Conservation (phyloP, 30 jellyfish, hydroid and myxozoan genomes). For the Phacellophora camtschatica region DNA sequence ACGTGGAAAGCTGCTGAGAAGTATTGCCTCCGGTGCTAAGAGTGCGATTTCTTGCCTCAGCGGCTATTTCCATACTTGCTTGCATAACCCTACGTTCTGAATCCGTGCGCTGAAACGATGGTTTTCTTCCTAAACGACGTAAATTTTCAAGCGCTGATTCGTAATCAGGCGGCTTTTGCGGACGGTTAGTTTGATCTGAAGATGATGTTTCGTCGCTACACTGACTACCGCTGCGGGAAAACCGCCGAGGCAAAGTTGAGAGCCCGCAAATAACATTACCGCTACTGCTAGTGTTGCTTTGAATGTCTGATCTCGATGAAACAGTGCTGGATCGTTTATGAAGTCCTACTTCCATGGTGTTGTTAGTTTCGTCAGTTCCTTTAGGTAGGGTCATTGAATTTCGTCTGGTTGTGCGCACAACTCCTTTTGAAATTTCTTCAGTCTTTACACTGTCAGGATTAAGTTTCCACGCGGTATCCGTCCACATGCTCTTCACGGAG, state of each 20-base stretch:
- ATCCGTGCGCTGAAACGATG: slow-evolving; percentile 29
- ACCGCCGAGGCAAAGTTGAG: slow-evolving; percentile 53
- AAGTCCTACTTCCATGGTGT: neutral
- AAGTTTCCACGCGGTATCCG: slow-evolving; percentile 78
- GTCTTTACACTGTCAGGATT: slow-evolving; percentile 48
- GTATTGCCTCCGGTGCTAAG: neutral
- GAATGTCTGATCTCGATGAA: slow-evolving; percentile 19
- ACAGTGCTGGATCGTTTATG: slow-evolving; percentile 5
- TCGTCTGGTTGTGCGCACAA: slow-evolving; percentile 54
- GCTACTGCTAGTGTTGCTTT: neutral
- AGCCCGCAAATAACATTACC: neutral
- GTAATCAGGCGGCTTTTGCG: slow-evolving; percentile 82
- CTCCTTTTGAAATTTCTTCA: slow-evolving; percentile 70
- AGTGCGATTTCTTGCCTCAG: slow-evolving; percentile 7
- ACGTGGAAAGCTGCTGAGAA: slow-evolving; percentile 4
- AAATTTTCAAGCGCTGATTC: slow-evolving; percentile 77
- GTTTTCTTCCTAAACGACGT: slow-evolving; percentile 68
- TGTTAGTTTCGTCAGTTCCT: slow-evolving; percentile 23
- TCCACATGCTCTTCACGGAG: slow-evolving; percentile 90
- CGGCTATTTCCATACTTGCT: neutral
- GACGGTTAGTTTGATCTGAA: slow-evolving; percentile 14
- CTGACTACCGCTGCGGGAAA: slow-evolving; percentile 45
- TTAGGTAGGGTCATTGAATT: slow-evolving; percentile 34
- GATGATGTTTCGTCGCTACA: slow-evolving; percentile 23
- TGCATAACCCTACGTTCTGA: slow-evolving; percentile 28